Percentiles rank a stretch among this genome's conserved stretches.
Conservation (phyloP, 30 jellyfish, hydroid and myxozoan species). For the Aurelia sp. region DNA sequence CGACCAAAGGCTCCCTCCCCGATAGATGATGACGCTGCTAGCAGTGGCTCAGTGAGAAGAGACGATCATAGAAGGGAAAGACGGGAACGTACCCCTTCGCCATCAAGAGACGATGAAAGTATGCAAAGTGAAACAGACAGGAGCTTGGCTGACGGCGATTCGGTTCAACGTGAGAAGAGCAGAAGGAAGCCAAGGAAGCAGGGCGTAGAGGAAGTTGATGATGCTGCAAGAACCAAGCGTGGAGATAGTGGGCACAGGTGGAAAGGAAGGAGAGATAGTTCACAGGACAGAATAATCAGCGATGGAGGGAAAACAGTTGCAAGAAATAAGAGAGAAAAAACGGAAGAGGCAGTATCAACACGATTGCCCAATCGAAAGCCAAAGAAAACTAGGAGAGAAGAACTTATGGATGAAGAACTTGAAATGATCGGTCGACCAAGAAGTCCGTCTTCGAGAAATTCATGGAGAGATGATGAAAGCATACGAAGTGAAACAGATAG, state of each 20-base stretch:
- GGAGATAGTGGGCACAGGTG: neutral
- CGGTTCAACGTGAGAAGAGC: neutral
- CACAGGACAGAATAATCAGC: neutral
- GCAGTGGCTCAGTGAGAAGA: too few species aligned
- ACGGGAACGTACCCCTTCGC: too few species aligned
- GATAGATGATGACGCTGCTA: too few species aligned
- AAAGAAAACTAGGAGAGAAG: neutral
- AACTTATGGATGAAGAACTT: neutral
- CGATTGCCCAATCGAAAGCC: neutral
- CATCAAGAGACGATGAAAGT: too few species aligned
- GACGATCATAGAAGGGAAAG: too few species aligned
- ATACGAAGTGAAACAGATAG: slow-evolving; percentile 43
- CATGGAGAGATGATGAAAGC: slow-evolving; percentile 38
- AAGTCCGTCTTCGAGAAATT: slow-evolving; percentile 42
- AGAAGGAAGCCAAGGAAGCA: neutral
- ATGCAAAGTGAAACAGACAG: too few species aligned
- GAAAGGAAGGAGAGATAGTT: slow-evolving; percentile 1
- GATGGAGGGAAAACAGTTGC: too few species aligned
- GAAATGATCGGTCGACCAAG: slow-evolving; percentile 31
- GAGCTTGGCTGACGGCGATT: neutral
- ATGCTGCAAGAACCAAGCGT: neutral
- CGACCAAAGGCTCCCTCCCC: too few species aligned
- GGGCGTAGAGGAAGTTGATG: neutral
- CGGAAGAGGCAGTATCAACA: too few species aligned
- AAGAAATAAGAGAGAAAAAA: too few species aligned